Evolutionary conservation across 1,140 invertebrate genomes (phyloP), one percentile per base, ranked within the genome.

Genomic region (Eumeta japonica): DNA sequence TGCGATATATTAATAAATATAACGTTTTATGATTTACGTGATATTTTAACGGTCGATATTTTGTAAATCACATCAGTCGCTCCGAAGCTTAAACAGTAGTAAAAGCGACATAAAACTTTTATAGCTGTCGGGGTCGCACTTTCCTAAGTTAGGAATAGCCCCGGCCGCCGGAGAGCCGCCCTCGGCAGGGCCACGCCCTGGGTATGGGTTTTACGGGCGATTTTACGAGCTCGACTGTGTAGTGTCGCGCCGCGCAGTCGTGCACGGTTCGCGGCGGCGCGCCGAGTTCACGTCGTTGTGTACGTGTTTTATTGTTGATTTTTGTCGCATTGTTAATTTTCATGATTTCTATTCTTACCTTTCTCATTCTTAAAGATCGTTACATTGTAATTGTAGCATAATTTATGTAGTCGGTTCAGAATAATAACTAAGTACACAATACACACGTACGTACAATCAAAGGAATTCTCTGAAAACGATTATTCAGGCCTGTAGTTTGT

Each of bases 31-130:
- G n/a, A n/a, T n/a, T n/a, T n/a, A n/a, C n/a, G n/a, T n/a, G n/a
- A n/a, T n/a, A n/a, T n/a, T n/a, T n/a, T n/a, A n/a, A n/a, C n/a
- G n/a, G n/a, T n/a, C n/a, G n/a, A n/a, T n/a, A n/a, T n/a, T n/a
- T n/a, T n/a, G n/a, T n/a, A n/a, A n/a, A n/a, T n/a, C n/a, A n/a
- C n/a, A n/a, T n/a, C n/a, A n/a, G n/a, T n/a, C n/a, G n/a, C n/a
- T n/a, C n/a, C n/a, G n/a, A n/a, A n/a, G n/a, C n/a, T 71, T 66
- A 68, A 67, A 65, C 55, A 58, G 60, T 61, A 67, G 58, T 70
- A 67, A 72, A 68, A 62, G 36, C 20, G 32, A 56, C 54, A 50
- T 72, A 59, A 72, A 70, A 62, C 20, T 58, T 68, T 66, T 62
- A 66, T 65, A 52, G 55, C 53, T 59, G 58, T 59, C 46, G 55